Evolutionary conservation across 2,888 invertebrate species (phyloP).

Genomic region (Nezara viridula): DNA sequence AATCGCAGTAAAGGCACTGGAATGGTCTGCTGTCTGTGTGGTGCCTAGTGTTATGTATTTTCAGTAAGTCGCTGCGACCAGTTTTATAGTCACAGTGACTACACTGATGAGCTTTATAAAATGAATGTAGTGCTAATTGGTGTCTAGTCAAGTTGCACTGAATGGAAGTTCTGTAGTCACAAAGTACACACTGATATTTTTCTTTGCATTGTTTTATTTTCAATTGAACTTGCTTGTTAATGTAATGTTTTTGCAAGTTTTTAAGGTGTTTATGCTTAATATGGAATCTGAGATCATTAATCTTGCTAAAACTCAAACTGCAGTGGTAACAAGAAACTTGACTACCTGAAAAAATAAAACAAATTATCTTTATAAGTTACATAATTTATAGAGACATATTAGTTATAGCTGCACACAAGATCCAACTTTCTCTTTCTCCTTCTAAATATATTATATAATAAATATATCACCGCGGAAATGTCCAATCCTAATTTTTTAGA

Average conservation of each 20-base stretch:
- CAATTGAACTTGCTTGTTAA: neutral
- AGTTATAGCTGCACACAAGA: neutral
- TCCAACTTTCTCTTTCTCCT: neutral
- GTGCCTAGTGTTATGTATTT: neutral
- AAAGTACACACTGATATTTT: neutral
- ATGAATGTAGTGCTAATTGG: slow-evolving; percentile 3
- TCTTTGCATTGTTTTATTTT: neutral
- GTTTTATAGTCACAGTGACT: neutral
- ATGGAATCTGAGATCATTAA: neutral
- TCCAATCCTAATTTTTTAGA: too few relatives aligned
- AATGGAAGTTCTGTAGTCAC: slow-evolving; percentile 4
- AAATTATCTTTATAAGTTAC: neutral
- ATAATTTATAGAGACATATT: neutral
- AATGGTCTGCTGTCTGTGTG: slow-evolving; percentile 3
- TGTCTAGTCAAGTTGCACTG: neutral
- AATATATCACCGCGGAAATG: neutral
- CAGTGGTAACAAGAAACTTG: slow-evolving; percentile 29
- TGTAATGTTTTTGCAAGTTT: neutral
- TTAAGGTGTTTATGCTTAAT: neutral
- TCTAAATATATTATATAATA: neutral
- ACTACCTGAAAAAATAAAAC: neutral
- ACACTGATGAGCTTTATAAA: neutral
- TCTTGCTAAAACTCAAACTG: neutral
- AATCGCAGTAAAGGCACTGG: neutral
- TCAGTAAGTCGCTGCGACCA: neutral